A percentile compares a stretch with the other conserved stretches of the same genome.
phyloP scores from a whole-genome alignment of 2,113 vertebrate genomes.

The Athene cunicularia region DNA sequence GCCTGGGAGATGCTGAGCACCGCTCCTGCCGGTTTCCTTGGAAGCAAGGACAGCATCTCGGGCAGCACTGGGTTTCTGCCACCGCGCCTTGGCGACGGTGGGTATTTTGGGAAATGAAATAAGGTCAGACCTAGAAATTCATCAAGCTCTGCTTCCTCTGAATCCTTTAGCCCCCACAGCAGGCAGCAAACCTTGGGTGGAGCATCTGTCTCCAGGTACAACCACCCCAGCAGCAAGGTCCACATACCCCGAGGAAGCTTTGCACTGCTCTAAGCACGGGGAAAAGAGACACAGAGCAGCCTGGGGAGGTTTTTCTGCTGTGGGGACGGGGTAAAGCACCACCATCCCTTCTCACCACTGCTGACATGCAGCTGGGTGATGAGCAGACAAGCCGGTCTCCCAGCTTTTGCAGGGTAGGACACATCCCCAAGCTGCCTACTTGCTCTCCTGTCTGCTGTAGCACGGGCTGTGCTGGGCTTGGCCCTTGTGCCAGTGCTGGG shows the following conservation, averaged over 20 bases:
- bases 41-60: neutral
- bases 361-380: neutral
- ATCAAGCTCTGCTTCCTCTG: neutral
- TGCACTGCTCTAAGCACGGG: accelerated
- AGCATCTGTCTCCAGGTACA: neutral
- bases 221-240: neutral
- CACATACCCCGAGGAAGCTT: neutral
- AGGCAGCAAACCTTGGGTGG: neutral
- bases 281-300: neutral
- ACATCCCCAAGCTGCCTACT: neutral
- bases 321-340: neutral
- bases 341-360: neutral
- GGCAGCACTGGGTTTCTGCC: neutral
- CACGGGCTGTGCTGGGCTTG: neutral
- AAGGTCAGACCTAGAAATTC: neutral
- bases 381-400: neutral
- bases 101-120: neutral
- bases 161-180: neutral
- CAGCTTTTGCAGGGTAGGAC: neutral
- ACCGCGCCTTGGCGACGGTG: neutral
- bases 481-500: neutral
- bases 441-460: neutral
- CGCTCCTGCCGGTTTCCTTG: neutral
- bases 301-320: neutral
- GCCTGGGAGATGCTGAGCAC: neutral